Percentiles rank a stretch among this genome's conserved stretches.
Evolutionary conservation across 2,113 vertebrate species (phyloP).

Genomic region (Formicarius rufipectus): DNA sequence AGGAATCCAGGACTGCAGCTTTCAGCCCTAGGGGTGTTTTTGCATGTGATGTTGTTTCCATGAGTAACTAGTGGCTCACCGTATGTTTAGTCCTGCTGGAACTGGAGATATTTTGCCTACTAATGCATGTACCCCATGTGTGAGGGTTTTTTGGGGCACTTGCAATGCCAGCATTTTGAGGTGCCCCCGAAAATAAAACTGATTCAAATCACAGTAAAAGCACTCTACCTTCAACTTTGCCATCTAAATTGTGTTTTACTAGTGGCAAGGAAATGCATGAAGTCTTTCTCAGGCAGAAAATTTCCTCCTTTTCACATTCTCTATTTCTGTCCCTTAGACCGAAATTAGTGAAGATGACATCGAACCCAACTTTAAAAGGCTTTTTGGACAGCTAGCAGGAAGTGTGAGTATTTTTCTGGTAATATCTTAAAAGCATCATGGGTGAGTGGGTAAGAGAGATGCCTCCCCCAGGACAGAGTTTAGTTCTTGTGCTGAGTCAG

Average conservation of each 20-base stretch:
- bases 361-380: constrained; percentile 68
- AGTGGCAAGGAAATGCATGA: background rate
- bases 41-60: background rate
- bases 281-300: background rate
- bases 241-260: background rate
- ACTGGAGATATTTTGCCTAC: background rate
- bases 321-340: background rate
- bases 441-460: background rate
- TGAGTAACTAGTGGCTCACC: background rate
- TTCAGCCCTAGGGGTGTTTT: background rate
- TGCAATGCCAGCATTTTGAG: background rate
- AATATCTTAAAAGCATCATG: background rate
- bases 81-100: background rate
- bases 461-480: background rate
- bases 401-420: constrained; percentile 62
- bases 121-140: background rate
- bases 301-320: background rate
- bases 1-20: background rate
- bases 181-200: background rate
- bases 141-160: background rate
- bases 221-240: background rate
- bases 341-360: constrained; percentile 76
- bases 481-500: background rate
- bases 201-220: background rate
- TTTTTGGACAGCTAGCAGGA: constrained; percentile 78